Evolutionary conservation across 2,797 vertebrate genomes (phyloP).

Genomic region (Labroides dimidiatus): DNA sequence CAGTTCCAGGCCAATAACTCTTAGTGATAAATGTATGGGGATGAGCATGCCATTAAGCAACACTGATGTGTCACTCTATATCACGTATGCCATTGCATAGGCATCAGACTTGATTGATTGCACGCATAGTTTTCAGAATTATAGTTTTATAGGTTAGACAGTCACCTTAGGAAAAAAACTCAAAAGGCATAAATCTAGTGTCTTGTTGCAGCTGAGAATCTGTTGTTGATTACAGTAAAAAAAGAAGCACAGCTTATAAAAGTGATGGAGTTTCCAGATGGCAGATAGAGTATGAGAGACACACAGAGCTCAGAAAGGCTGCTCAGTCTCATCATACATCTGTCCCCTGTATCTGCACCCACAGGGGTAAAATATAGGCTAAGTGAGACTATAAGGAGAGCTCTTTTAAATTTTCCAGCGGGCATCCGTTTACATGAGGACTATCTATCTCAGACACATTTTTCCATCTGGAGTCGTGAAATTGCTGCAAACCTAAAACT

Average conservation of each 20-base stretch:
- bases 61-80: constrained; percentile 21
- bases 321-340: constrained; percentile 22
- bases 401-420: constrained; percentile 57
- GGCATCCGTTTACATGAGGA: constrained; percentile 64
- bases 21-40: constrained; percentile 16
- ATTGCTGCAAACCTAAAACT: constrained; percentile 20
- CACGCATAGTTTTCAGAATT: constrained; percentile 40
- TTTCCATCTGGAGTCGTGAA: constrained; percentile 15
- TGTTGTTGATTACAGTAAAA: constrained; percentile 76
- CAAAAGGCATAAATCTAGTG: constrained; percentile 57
- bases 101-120: constrained; percentile 39
- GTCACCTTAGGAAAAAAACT: constrained; percentile 36
- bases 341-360: constrained; percentile 36
- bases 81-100: constrained; percentile 25
- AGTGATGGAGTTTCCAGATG: constrained; percentile 77
- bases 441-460: constrained; percentile 12
- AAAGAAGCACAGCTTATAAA: constrained; percentile 65
- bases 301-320: constrained; percentile 45
- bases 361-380: constrained; percentile 27
- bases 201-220: constrained; percentile 65
- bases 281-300: constrained; percentile 62
- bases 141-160: constrained; percentile 52
- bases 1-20: constrained; percentile 15
- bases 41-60: constrained; percentile 11
- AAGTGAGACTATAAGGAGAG: constrained; percentile 44